These are phyloP conservation scores for Parelbella ahira DNA, from an alignment of 2,888 invertebrate species.

Conservation along the genomic window DNA sequence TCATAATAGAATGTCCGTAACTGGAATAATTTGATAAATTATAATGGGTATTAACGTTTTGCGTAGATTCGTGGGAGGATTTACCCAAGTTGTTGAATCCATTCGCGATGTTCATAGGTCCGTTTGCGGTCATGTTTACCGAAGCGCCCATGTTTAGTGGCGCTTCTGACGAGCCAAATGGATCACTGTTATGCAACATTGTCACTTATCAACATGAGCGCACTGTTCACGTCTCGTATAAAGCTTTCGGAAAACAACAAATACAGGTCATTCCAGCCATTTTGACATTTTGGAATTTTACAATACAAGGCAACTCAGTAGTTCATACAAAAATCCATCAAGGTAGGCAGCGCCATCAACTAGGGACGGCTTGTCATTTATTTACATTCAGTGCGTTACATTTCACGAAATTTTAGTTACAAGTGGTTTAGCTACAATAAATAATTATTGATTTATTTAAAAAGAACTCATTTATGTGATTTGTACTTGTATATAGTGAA, in stretches of 20 bases:
- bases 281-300: conserved; percentile 9
- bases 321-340: no score
- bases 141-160: conserved; percentile 54
- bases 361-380: conserved; percentile 18
- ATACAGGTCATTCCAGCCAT: conserved; percentile 9
- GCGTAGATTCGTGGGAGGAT: conserved; percentile 44
- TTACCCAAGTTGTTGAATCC: conserved; percentile 55
- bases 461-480: no score
- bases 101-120: conserved; percentile 46
- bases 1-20: conserved; percentile 45
- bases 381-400: conserved; percentile 2
- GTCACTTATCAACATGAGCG: conserved; percentile 18
- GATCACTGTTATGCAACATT: conserved; percentile 68
- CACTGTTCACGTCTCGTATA: conserved; percentile 2
- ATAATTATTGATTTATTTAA: neutral
- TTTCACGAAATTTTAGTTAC: no score
- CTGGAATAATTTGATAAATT: conserved; percentile 46
- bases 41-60: conserved; percentile 41
- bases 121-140: conserved; percentile 49
- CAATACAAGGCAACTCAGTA: no score
- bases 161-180: conserved; percentile 57
- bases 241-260: neutral
- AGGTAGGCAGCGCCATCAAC: conserved; percentile 16
- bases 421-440: neutral
- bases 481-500: no score